Percentiles rank a stretch among this genome's conserved stretches.
phyloP scores from a whole-genome alignment of 2,888 invertebrate genomes.

The Lycia hirtaria region DNA sequence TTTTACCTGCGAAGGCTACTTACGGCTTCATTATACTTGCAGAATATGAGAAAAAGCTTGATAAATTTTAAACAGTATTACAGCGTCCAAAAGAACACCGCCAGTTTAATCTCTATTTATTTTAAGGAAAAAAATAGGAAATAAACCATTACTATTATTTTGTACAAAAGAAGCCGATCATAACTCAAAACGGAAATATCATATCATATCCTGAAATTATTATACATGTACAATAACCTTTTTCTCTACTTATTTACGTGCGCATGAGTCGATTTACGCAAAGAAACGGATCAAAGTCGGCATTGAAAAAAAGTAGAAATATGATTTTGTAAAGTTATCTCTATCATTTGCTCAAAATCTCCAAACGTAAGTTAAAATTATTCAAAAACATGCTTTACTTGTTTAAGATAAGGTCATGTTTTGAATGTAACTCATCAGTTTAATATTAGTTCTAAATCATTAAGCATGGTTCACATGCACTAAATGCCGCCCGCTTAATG shows the following conservation, averaged over 20 bases:
- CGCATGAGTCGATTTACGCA: slow-evolving; percentile 75
- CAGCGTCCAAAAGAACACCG: slow-evolving; percentile 21
- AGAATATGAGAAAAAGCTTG: too few relatives aligned
- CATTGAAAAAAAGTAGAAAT: slow-evolving; percentile 48
- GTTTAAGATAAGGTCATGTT: slow-evolving; percentile 4
- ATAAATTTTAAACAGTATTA: neutral
- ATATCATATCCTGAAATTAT: slow-evolving; percentile 73
- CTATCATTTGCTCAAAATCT: slow-evolving; percentile 27
- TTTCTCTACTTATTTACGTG: slow-evolving; percentile 61
- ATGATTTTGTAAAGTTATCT: slow-evolving; percentile 35
- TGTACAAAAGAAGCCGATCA: slow-evolving; percentile 58
- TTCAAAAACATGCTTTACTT: slow-evolving; percentile 2
- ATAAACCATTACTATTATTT: slow-evolving; percentile 52
- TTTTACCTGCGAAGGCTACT: too few relatives aligned
- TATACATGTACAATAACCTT: slow-evolving; percentile 50
- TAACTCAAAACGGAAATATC: slow-evolving; percentile 72
- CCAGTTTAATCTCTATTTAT: neutral
- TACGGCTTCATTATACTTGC: too few relatives aligned
- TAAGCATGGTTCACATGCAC: slow-evolving; percentile 78
- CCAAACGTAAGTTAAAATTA: slow-evolving; percentile 11
- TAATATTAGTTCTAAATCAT: slow-evolving; percentile 74
- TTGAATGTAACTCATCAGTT: neutral
- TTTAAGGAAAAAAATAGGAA: slow-evolving; percentile 57
- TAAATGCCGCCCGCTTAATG: slow-evolving; percentile 62
- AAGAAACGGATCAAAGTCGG: slow-evolving; percentile 60